Evolutionary conservation across 2,797 vertebrate species (phyloP).

Genomic region (Protonibea diacanthus): DNA sequence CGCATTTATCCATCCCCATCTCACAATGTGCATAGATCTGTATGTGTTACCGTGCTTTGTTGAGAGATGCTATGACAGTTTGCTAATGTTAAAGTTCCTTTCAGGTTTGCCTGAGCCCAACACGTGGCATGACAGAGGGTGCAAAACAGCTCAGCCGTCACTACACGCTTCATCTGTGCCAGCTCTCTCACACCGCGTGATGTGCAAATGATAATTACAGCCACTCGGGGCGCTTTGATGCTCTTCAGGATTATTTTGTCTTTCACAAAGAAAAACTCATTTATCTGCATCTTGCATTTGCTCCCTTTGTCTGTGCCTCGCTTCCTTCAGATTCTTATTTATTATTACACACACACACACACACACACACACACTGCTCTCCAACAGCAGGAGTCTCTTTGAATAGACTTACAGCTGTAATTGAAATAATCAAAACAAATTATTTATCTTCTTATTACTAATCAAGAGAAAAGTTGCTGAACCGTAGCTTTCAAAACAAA

Average conservation of each 20-base stretch:
- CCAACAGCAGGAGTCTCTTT: constrained; percentile 5
- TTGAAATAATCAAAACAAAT: constrained; percentile 25
- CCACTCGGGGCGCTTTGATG: neutral
- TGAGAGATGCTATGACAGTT: no score
- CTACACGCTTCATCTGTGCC: neutral
- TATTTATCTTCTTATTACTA: neutral
- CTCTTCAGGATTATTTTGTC: neutral
- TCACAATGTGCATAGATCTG: no score
- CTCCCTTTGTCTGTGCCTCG: constrained; percentile 15
- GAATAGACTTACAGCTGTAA: neutral
- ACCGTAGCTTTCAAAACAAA: no score
- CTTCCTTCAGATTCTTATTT: no score
- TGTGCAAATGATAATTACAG: neutral
- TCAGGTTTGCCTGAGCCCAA: no score
- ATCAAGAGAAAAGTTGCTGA: neutral
- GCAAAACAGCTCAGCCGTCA: neutral
- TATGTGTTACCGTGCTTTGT: no score
- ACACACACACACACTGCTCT: constrained; percentile 7
- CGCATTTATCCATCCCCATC: no score
- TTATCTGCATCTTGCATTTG: neutral
- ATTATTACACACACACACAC: neutral
- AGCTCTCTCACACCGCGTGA: no score
- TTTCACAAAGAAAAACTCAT: neutral
- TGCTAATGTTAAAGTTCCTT: no score
- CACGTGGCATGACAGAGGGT: neutral